Evolutionary conservation across 1,140 invertebrate species (phyloP), one percentile per base, ranked within the genome.

Genomic region (Saxidomus purpurata): DNA sequence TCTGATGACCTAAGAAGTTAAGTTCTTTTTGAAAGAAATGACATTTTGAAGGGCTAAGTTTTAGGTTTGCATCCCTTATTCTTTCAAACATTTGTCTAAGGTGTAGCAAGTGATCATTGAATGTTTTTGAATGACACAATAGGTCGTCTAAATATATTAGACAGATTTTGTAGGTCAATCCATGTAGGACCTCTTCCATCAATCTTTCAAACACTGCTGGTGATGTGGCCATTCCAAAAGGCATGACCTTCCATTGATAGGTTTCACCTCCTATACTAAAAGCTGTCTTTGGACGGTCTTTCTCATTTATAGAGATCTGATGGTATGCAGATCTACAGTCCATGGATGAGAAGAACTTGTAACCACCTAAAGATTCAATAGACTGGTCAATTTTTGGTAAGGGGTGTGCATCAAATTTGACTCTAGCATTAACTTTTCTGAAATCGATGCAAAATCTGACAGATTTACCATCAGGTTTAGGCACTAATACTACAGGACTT

Each of bases 71-170:
- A 47, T 40, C 19, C 43, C 43, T 31, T 3, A 80, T 22, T 22
- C 85, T 28, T 28, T 69, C 22, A 38, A 80, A 80, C 28, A 87
- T 55, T 43, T 79, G 0, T 15, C 34, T 31, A 6, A 80, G 22
- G 19, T 69, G 47, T 36, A 13, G 0, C 22, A 79, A 36, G 25
- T 55, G 47, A 1, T 79, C 47, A 55, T 59, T 22, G 28, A 79
- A 79, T 6, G 43, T 59, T 36, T 55, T 79, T 11, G 49, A 31
- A 25, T 52, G 34, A 19, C 25, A 47, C 6, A 87, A 11, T 22
- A 87, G n/a, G 38, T 87, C 85, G 80, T 87, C 74, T 9, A 79
- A 40, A 61, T 87, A 87, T 9, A 87, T 69, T 19, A 87, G 31
- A 47, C 81, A 84, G 22, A 47, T 49, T 49, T 84, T 47, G 36